These are phyloP conservation scores for Ciconia boyciana DNA, from an alignment of 2,113 vertebrate genomes.

Conservation along the genomic window DNA sequence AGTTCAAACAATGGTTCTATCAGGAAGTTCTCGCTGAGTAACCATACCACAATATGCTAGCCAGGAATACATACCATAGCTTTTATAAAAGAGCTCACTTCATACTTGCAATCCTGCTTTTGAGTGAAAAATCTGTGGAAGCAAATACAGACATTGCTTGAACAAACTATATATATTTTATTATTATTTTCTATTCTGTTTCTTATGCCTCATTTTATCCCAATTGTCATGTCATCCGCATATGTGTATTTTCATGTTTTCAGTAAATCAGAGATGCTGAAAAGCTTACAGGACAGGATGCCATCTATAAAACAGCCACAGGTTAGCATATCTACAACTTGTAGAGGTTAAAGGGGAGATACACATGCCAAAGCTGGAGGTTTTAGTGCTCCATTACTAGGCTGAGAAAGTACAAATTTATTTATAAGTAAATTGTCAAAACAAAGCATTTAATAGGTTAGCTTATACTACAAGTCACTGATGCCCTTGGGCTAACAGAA, in stretches of 20 bases:
- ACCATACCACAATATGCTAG: too few relatives aligned
- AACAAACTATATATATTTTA: not conserved
- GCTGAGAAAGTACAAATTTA: not conserved
- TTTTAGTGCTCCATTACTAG: not conserved
- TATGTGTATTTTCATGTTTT: accelerated
- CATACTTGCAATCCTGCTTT: not conserved
- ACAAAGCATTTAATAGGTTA: conserved; percentile 34
- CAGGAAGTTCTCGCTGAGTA: not conserved
- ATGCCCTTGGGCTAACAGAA: conserved; percentile 26
- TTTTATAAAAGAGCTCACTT: not conserved
- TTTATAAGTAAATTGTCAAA: conserved; percentile 47
- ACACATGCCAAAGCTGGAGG: not conserved
- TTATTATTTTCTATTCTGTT: not conserved
- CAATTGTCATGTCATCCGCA: not conserved
- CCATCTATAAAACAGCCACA: not conserved
- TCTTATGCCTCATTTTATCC: not conserved
- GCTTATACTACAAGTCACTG: not conserved
- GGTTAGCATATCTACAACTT: not conserved
- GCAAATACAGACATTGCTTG: not conserved
- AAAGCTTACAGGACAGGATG: not conserved
- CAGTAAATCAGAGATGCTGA: not conserved
- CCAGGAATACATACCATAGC: too few relatives aligned
- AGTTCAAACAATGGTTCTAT: not conserved
- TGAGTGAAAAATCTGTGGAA: not conserved
- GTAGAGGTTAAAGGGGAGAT: not conserved